These are phyloP conservation scores for Tuberolachnus salignus DNA, from an alignment of 2,888 invertebrate species.

Conservation along the genomic window DNA sequence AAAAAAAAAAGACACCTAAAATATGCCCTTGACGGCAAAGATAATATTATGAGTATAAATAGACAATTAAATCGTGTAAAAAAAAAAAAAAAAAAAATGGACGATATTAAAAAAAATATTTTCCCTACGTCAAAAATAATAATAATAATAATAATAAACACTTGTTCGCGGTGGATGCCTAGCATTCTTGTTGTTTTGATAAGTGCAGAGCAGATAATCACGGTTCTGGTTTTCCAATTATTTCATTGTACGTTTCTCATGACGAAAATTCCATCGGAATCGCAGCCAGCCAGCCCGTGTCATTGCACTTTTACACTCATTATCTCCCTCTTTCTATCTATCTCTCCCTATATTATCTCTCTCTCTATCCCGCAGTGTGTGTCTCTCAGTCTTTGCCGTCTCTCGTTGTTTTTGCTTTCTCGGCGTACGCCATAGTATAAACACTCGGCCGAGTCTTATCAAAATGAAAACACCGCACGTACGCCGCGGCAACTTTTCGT, in stretches of 20 bases:
- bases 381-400: no score
- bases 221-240: constrained; percentile 46
- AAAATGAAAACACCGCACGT: not conserved
- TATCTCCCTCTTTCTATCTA: not conserved
- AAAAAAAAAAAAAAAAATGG: no score
- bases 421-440: not conserved
- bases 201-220: constrained; percentile 34
- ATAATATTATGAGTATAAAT: no score
- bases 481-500: not conserved
- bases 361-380: no score
- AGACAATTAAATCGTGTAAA: no score
- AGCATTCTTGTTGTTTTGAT: constrained; percentile 34
- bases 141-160: constrained; percentile 23
- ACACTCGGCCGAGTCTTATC: not conserved
- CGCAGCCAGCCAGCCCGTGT: constrained; percentile 7
- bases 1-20: no score
- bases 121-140: not conserved
- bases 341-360: no score
- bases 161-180: not conserved
- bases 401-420: not conserved
- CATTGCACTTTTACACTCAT: constrained; percentile 28
- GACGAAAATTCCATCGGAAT: constrained; percentile 38
- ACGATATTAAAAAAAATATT: not conserved
- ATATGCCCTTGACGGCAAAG: no score
- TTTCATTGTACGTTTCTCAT: constrained; percentile 35